phyloP scores from a whole-genome alignment of 1,140 invertebrate genomes.

The Bombus soroeensis region DNA sequence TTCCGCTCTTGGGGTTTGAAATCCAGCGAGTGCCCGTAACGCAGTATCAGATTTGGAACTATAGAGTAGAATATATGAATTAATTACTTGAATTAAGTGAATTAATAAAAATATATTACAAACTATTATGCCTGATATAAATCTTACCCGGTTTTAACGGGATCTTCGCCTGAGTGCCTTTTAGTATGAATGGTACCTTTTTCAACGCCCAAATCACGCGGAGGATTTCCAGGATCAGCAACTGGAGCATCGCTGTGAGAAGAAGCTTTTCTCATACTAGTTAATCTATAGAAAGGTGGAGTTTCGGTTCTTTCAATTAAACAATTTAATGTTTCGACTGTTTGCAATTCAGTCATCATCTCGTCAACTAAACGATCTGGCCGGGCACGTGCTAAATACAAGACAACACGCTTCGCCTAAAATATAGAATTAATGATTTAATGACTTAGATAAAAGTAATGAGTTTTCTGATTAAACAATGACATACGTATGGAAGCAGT shows the following conservation, averaged over 20 bases:
- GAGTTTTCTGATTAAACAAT: neutral
- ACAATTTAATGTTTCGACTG: constrained; percentile 97
- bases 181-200: constrained; percentile 98
- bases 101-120: neutral
- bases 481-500: constrained; percentile 93
- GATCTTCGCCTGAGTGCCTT: constrained; percentile 96
- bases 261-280: constrained; percentile 94
- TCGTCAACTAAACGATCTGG: constrained; percentile 97
- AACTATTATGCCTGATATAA: neutral
- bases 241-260: constrained; percentile 89
- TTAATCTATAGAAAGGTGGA: constrained; percentile 97
- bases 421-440: constrained; percentile 52
- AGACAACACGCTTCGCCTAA: constrained; percentile 96
- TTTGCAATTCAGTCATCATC: constrained; percentile 98
- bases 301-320: constrained; percentile 98
- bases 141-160: constrained; percentile 86
- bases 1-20: constrained; percentile 83
- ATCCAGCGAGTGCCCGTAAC: constrained; percentile 83
- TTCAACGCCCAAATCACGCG: constrained; percentile 87
- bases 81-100: neutral
- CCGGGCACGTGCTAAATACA: constrained; percentile 94
- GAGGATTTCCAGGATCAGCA: constrained; percentile 81
- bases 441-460: neutral
- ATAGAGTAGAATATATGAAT: neutral
- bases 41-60: constrained; percentile 85